phyloP scores from a whole-genome alignment of 2,888 invertebrate genomes.

The Drosophila longiperda region DNA sequence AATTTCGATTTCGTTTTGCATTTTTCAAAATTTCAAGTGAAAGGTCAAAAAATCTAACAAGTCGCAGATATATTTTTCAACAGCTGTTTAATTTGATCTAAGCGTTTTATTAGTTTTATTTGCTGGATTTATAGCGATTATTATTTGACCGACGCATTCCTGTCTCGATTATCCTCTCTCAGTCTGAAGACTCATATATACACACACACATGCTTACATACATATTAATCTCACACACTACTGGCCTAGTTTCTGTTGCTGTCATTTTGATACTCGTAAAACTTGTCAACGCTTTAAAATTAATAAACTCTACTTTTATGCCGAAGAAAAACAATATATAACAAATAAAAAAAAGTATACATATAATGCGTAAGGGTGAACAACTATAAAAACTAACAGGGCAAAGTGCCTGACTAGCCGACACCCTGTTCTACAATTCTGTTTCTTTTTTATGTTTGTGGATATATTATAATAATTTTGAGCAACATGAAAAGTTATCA shows the following conservation, averaged over 20 bases:
- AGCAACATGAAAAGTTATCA: background rate
- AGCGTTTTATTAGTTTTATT: conserved; percentile 2
- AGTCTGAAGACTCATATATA: background rate
- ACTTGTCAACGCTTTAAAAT: conserved; percentile 79
- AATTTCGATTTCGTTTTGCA: conserved; percentile 11
- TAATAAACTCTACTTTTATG: conserved; percentile 73
- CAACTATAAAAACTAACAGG: background rate
- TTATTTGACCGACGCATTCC: conserved; percentile 33
- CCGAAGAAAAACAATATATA: conserved; percentile 23
- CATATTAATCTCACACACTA: conserved; percentile 52
- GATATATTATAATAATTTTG: background rate
- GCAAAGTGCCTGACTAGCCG: background rate
- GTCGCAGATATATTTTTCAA: conserved; percentile 1
- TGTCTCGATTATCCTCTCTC: conserved; percentile 29
- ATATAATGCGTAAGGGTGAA: conserved; percentile 6
- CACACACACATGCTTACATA: background rate
- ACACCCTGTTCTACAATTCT: conserved; percentile 2
- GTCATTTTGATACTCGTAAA: conserved; percentile 61
- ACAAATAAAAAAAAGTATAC: background rate
- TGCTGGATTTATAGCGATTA: conserved; percentile 8
- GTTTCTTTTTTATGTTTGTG: background rate
- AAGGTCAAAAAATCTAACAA: background rate
- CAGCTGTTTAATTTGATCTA: conserved; percentile 41
- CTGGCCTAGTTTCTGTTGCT: conserved; percentile 71
- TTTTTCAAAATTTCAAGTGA: conserved; percentile 1